These are phyloP conservation scores for Cheilosia scutellata DNA, from an alignment of 2,888 invertebrate species.

Conservation along the genomic window DNA sequence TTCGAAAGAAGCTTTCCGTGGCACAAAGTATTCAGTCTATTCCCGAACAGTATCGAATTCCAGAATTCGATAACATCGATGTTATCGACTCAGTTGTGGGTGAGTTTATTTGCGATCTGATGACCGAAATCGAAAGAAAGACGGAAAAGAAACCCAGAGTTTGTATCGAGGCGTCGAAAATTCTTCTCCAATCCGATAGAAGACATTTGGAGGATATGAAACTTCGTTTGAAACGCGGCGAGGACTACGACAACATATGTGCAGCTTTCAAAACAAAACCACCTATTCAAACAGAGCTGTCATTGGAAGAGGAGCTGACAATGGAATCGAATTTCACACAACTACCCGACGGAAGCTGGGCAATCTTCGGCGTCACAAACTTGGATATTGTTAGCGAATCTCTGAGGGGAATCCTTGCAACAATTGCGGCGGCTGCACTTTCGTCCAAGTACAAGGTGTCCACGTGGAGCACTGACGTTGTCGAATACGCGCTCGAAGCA, in stretches of 20 bases:
- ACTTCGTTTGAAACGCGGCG: constrained; percentile 79
- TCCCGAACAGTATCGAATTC: constrained; percentile 79
- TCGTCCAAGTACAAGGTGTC: constrained; percentile 85
- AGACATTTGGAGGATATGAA: constrained; percentile 80
- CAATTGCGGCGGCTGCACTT: constrained; percentile 83
- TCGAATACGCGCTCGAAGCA: constrained; percentile 86
- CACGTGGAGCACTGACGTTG: constrained; percentile 87
- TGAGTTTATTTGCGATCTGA: constrained; percentile 78
- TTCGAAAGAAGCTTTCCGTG: constrained; percentile 65
- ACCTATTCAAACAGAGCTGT: constrained; percentile 79
- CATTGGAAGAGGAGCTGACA: constrained; percentile 85
- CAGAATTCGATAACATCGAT: constrained; percentile 78
- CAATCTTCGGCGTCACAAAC: constrained; percentile 85
- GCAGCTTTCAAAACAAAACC: constrained; percentile 84
- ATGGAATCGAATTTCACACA: constrained; percentile 86
- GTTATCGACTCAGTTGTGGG: constrained; percentile 78
- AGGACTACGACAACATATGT: constrained; percentile 82
- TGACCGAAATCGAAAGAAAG: constrained; percentile 71
- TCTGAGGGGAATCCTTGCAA: constrained; percentile 79
- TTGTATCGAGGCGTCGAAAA: constrained; percentile 79
- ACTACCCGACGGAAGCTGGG: constrained; percentile 86
- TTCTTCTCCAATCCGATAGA: constrained; percentile 80
- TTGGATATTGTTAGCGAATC: constrained; percentile 82
- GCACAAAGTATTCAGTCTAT: constrained; percentile 81
- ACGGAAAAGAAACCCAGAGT: constrained; percentile 77